Percentiles rank a stretch among this genome's conserved stretches.
phyloP scores from a whole-genome alignment of 2,888 invertebrate species.

The Phaedon cochleariae region DNA sequence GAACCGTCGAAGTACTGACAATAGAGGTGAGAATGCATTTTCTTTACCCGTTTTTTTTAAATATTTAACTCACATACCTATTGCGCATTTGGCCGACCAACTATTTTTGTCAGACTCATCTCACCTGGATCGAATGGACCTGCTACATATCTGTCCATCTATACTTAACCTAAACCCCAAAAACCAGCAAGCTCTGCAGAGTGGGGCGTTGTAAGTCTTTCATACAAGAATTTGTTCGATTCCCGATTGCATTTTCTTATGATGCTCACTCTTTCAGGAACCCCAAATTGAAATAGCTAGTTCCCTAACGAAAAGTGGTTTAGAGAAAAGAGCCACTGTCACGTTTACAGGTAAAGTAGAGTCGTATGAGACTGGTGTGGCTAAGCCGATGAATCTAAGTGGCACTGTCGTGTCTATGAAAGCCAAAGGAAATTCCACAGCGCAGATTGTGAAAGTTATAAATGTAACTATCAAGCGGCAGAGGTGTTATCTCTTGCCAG shows the following conservation, averaged over 20 bases:
- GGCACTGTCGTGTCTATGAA: constrained; percentile 68
- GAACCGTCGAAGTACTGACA: constrained; percentile 71
- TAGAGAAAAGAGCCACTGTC: constrained; percentile 71
- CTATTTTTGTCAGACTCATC: constrained; percentile 44
- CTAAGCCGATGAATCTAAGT: constrained; percentile 68
- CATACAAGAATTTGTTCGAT: constrained; percentile 43
- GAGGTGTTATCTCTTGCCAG: constrained; percentile 70
- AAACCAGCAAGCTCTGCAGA: constrained; percentile 26
- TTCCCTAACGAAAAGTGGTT: constrained; percentile 56
- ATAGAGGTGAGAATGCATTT: constrained; percentile 66
- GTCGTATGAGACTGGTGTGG: constrained; percentile 72
- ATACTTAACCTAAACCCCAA: constrained; percentile 31
- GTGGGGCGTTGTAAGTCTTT: constrained; percentile 59
- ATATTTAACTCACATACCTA: constrained; percentile 18
- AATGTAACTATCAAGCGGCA: constrained; percentile 67
- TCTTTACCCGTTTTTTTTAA: too few relatives aligned
- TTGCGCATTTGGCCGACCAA: constrained; percentile 36
- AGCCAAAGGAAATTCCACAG: constrained; percentile 63
- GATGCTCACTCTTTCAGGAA: constrained; percentile 62
- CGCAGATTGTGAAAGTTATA: constrained; percentile 66
- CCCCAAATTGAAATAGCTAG: constrained; percentile 64
- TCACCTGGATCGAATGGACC: constrained; percentile 34
- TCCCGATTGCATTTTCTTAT: constrained; percentile 46
- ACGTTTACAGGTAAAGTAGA: constrained; percentile 73
- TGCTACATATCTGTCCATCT: constrained; percentile 11